Percentiles rank a stretch among this genome's conserved stretches.
phyloP scores from a whole-genome alignment of 2,797 vertebrate species.

The Cephalopachus bancanus region DNA sequence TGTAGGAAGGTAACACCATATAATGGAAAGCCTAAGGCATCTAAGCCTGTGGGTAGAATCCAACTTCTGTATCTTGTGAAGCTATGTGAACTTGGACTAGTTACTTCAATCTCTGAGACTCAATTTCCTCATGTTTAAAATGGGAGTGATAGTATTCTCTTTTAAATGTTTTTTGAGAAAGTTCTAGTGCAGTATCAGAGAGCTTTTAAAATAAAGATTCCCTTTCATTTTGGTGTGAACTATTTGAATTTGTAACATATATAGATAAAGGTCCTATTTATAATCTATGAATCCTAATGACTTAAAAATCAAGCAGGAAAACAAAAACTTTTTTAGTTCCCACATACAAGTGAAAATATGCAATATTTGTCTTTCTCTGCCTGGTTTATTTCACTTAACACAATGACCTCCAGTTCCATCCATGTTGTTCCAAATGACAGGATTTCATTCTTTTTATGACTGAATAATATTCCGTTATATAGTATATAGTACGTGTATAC shows the following conservation, averaged over 20 bases:
- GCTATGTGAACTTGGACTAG: background rate
- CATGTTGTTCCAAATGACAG: background rate
- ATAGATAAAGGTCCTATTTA: background rate
- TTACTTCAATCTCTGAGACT: background rate
- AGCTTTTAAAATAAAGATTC: conserved; percentile 29
- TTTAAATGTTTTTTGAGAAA: conserved; percentile 24
- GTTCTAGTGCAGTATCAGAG: background rate
- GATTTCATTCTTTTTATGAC: background rate
- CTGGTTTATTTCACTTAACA: background rate
- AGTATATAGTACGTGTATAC: no score
- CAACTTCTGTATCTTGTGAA: background rate
- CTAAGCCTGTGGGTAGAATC: background rate
- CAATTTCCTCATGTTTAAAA: conserved; percentile 14
- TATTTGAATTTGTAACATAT: conserved; percentile 24
- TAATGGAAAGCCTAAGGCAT: background rate
- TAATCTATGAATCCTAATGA: background rate
- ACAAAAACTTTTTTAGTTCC: background rate
- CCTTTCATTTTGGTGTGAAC: background rate
- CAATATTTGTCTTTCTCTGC: background rate
- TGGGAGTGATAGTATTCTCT: background rate
- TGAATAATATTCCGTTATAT: background rate
- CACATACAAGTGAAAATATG: background rate
- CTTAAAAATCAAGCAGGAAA: background rate
- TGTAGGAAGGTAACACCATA: background rate
- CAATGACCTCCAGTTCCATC: background rate